Percentiles rank a stretch among this genome's conserved stretches.
Evolutionary conservation across 1,140 invertebrate genomes (phyloP).

Genomic region (Drosophila elegans): DNA sequence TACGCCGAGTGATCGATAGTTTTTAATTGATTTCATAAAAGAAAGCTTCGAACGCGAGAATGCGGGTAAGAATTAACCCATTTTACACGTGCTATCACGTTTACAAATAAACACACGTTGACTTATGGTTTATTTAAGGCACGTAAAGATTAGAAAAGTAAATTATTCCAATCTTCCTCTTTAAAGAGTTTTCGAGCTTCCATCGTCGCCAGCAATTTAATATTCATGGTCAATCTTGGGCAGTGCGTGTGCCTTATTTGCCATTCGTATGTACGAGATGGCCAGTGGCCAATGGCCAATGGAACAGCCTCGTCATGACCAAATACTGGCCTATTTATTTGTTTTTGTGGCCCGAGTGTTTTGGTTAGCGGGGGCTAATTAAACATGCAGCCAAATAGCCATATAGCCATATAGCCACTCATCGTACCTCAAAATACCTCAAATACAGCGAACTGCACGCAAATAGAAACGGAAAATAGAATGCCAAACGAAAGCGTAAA

Average conservation of each 20-base stretch:
- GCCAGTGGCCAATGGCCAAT: constrained; percentile 11
- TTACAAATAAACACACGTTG: not conserved
- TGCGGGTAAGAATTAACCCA: constrained; percentile 11
- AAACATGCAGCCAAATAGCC: constrained; percentile 53
- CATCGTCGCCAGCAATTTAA: constrained; percentile 1
- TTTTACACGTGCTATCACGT: not conserved
- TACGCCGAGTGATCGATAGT: not conserved
- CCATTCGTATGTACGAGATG: constrained; percentile 18
- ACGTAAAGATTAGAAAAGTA: constrained; percentile 19
- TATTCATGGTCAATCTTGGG: constrained; percentile 25
- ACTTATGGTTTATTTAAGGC: constrained; percentile 2
- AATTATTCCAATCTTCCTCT: constrained; percentile 1
- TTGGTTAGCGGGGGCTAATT: constrained; percentile 70
- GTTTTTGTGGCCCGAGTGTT: constrained; percentile 15
- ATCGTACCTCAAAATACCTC: constrained; percentile 9
- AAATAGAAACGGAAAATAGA: constrained; percentile 35
- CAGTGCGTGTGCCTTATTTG: constrained; percentile 27
- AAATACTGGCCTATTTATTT: constrained; percentile 57
- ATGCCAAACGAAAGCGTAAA: constrained; percentile 64
- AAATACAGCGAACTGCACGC: constrained; percentile 31
- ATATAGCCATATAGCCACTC: constrained; percentile 1
- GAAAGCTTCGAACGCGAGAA: constrained; percentile 23
- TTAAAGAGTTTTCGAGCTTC: constrained; percentile 5
- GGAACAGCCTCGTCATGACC: constrained; percentile 49
- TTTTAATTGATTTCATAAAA: constrained; percentile 30